A percentile compares a stretch with the other conserved stretches of the same genome.
These are phyloP conservation scores for Dendrolimus punctatus DNA, from an alignment of 1,140 invertebrate species.

Conservation along the genomic window DNA sequence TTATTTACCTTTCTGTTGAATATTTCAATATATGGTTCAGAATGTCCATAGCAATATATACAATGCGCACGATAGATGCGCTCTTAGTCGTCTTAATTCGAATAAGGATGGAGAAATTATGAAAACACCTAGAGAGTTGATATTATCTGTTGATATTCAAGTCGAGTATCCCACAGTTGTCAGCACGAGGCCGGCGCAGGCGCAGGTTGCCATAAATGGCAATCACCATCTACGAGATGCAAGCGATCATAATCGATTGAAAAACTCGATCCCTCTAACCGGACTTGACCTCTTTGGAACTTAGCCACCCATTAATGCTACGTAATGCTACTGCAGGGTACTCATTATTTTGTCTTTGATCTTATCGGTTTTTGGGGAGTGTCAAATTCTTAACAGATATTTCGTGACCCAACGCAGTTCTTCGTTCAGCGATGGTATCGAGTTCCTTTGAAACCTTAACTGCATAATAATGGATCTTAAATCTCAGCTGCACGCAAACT, in stretches of 20 bases:
- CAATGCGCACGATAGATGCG: conserved; percentile 4
- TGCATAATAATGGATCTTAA: conserved; percentile 48
- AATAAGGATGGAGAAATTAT: conserved; percentile 47
- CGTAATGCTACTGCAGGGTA: conserved; percentile 7
- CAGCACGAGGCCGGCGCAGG: conserved; percentile 41
- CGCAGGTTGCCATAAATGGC: conserved; percentile 61
- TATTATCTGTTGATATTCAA: conserved; percentile 44
- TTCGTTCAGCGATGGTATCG: conserved; percentile 15
- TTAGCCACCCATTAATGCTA: conserved; percentile 18
- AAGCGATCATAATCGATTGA: conserved; percentile 54
- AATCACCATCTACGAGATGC: conserved; percentile 38
- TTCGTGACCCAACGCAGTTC: not conserved
- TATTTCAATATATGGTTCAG: too few relatives aligned
- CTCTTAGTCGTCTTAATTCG: conserved; percentile 12
- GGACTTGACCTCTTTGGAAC: conserved; percentile 54
- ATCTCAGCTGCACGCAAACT: conserved; percentile 40
- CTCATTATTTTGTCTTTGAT: conserved; percentile 1
- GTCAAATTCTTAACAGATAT: conserved; percentile 3
- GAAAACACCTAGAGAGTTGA: conserved; percentile 46
- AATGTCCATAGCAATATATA: not conserved
- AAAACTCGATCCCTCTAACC: conserved; percentile 56
- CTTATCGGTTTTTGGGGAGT: conserved; percentile 4
- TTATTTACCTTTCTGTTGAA: too few relatives aligned
- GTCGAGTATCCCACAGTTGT: conserved; percentile 63
- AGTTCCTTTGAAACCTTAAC: conserved; percentile 14